Evolutionary conservation across 2,797 vertebrate genomes (phyloP), one percentile per base, ranked within the genome.

Genomic region (Enteromius unitaeniatus): DNA sequence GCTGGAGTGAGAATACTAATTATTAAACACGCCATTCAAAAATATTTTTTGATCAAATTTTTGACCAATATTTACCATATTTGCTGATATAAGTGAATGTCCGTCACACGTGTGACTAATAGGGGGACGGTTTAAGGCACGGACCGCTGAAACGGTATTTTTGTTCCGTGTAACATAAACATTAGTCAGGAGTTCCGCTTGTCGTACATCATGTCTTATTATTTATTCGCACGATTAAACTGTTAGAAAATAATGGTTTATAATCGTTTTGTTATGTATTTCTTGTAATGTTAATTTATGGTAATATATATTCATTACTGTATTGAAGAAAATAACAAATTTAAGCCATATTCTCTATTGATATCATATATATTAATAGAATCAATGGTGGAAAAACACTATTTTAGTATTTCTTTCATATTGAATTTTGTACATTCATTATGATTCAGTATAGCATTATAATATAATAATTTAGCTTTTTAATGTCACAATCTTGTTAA

Each of bases 1-100:
- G 97, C 97, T 99, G 89, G 90, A 95, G 78, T 11, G 37, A 23
- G 4, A 79, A 78, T 0, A 45, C 3, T 0, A n/a, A 13, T 15
- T 23, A 31, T 65, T 7, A 78, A 83, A 60, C 4, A 34, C 0
- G 19, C 26, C 1, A 37, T n/a, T 45, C 8, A 45, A 13, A n/a
- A 7, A 3, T 17, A 26, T 28, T 13, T 82, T 2, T 10, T 21
- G 1, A n/a, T 60, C 45, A 62, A 17, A 26, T 3, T 2, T 4
- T 23, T 8, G 55, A 55, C 1, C 1, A 37, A 11, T 31, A 8
- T 13, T 1, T 69, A 34, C 81, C 73, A 83, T 83, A 10, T 45
- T 55, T 6, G 37, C 23, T n/a, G 4, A 42, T 75, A 14, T n/a
- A 47, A 13, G 21, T 31, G 15, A 42, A 42, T 4, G 2, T 34